phyloP scores from a whole-genome alignment of 2,888 invertebrate genomes.

The Eumacrocentrus americanus region DNA sequence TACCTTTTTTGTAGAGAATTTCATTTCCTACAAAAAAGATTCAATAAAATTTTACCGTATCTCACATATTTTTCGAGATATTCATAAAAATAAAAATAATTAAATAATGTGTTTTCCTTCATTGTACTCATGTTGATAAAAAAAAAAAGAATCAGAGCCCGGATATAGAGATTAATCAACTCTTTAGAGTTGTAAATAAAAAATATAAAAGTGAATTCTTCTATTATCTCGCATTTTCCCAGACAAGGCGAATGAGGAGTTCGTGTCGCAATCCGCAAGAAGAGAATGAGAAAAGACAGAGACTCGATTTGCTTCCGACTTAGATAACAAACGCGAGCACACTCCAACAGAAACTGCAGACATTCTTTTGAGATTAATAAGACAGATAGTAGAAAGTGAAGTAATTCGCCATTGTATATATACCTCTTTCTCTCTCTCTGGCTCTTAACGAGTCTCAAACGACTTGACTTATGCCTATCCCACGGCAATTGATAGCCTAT shows the following conservation, averaged over 20 bases:
- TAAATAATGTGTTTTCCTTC: no score
- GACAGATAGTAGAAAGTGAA: constrained; percentile 51
- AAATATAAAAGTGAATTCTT: background rate
- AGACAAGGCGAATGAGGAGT: constrained; percentile 2
- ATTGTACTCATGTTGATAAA: no score
- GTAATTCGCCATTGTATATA: constrained; percentile 46
- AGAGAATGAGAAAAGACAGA: constrained; percentile 14
- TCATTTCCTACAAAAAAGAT: no score
- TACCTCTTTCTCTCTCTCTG: constrained; percentile 1
- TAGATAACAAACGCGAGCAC: constrained; percentile 45
- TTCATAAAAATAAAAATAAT: no score
- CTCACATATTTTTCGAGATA: no score
- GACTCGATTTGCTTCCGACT: constrained; percentile 50
- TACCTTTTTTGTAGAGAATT: no score
- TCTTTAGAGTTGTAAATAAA: no score
- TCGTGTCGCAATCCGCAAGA: constrained; percentile 1
- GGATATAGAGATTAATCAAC: no score
- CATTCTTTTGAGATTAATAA: constrained; percentile 54
- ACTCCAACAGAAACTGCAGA: constrained; percentile 32
- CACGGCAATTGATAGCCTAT: background rate
- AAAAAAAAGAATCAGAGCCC: no score
- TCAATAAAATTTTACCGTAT: no score
- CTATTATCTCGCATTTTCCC: constrained; percentile 22
- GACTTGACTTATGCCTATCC: background rate
- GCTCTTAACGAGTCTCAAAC: constrained; percentile 7